phyloP scores from a whole-genome alignment of 2,888 invertebrate species.

The Phorcus lineatus region DNA sequence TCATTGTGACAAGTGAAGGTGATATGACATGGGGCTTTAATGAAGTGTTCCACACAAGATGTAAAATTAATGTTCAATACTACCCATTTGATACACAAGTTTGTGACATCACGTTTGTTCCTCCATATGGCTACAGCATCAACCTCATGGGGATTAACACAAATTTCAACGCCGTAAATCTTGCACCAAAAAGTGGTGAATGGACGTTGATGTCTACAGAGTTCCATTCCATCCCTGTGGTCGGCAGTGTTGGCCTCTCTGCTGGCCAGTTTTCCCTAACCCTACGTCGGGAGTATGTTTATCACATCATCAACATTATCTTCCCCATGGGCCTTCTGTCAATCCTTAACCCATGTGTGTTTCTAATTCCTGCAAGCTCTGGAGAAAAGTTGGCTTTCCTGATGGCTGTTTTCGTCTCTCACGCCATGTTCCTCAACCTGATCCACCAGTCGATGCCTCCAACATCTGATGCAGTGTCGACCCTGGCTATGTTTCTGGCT shows the following conservation, averaged over 20 bases:
- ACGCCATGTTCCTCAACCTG: constrained; percentile 13
- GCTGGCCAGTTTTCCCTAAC: background rate
- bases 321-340: background rate
- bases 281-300: background rate
- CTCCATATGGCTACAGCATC: background rate
- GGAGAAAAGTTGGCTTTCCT: constrained; percentile 11
- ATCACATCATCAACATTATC: constrained; percentile 17
- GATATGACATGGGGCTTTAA: background rate
- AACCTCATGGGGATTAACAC: too few species aligned
- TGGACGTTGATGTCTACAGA: background rate
- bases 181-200: background rate
- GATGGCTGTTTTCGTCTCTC: constrained; percentile 13
- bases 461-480: background rate
- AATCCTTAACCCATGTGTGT: constrained; percentile 11
- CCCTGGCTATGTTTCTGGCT: background rate
- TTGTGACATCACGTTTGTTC: background rate
- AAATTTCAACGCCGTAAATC: too few species aligned
- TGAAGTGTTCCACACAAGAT: background rate
- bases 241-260: background rate
- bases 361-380: background rate
- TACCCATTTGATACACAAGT: constrained; percentile 10
- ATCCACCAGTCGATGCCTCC: constrained; percentile 2
- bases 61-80: background rate
- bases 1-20: background rate
- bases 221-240: background rate